Base-by-base conservation (phyloP, 2,113 vertebrate species). In the Upupa epops region DNA sequence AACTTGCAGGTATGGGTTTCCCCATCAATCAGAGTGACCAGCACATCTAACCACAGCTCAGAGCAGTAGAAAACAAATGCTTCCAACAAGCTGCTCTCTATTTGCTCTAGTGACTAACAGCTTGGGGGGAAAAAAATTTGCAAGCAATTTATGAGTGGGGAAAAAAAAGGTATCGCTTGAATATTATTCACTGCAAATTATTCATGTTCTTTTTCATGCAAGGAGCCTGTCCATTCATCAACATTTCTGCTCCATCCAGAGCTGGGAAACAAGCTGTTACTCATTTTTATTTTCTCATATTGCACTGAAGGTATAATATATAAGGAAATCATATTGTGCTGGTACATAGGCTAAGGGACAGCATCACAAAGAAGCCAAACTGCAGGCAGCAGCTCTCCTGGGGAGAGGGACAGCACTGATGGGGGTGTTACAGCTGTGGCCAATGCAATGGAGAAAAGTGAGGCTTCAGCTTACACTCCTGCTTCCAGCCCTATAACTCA, bases 261-360 rank as follows among this genome's bases (percentile, higher is more conserved):
- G 64, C 88, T 90, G 64, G 81, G 66, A 94, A 94, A 88, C 55
- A 91, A 93, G 96, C 86, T 93, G 93, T 95, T 95, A 95, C 42
- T 96, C 96, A 96, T 95, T 96, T 96, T 95, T 96, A 96, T 93
- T 90, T 95, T 88, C 92, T 83, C 89, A 74, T 76, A 73, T 80
- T 87, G 81, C 93, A 79, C 84, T 93, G 60, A 55, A 82, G 64
- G 74, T 72, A 37, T 92, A 89, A 95, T 89, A 77, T 85, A 89
- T 89, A 94, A 88, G 48, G 64, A 59, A 88, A 95, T 80, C 64
- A 36, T 71, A n/a, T 32, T 83, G 79, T 74, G 82, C 60, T 45
- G 74, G 46, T 75, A 61, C 68, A 34, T 15, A 25, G 59, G 84
- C 78, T n/a, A 70, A 55, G 46, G 64, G 64, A 22, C 36, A 54